These are phyloP conservation scores for Lasioglossum morio DNA, from an alignment of 2,888 invertebrate genomes.

Conservation along the genomic window DNA sequence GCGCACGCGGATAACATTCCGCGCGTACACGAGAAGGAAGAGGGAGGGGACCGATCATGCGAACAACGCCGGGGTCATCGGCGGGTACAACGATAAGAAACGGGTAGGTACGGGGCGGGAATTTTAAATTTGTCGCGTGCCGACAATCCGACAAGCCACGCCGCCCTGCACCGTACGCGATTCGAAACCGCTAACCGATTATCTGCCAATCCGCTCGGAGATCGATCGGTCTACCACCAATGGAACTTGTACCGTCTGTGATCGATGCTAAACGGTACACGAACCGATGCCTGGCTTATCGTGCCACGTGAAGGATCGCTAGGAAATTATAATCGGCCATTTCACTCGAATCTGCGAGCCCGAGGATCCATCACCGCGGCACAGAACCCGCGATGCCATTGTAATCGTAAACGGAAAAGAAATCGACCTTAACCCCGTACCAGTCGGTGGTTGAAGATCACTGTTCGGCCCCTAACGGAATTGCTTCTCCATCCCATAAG, in stretches of 20 bases:
- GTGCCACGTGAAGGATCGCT: not conserved
- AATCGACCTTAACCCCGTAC: not conserved
- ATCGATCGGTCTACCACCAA: slow-evolving; percentile 22
- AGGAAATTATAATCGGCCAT: not conserved
- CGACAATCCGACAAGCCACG: not conserved
- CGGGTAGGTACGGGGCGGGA: slow-evolving; percentile 39
- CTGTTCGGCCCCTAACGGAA: not conserved
- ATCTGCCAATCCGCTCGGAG: slow-evolving; percentile 18
- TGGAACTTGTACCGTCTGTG: not conserved
- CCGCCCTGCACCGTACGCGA: not conserved
- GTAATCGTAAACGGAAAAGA: not conserved
- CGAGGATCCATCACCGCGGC: not conserved
- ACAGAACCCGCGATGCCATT: not conserved
- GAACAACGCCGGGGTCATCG: slow-evolving; percentile 55
- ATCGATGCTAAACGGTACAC: slow-evolving; percentile 1
- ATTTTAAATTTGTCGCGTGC: slow-evolving; percentile 53
- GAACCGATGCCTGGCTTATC: not conserved
- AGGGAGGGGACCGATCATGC: slow-evolving; percentile 8
- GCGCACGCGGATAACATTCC: slow-evolving; percentile 63
- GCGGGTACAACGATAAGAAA: slow-evolving; percentile 44
- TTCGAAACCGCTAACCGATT: slow-evolving; percentile 43
- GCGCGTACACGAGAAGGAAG: slow-evolving; percentile 38
- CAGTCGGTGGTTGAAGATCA: not conserved
- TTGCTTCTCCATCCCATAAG: no score
- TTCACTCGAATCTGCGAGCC: not conserved